Base-by-base conservation (phyloP, 1,140 invertebrate species). In the Whitmania pigra region DNA sequence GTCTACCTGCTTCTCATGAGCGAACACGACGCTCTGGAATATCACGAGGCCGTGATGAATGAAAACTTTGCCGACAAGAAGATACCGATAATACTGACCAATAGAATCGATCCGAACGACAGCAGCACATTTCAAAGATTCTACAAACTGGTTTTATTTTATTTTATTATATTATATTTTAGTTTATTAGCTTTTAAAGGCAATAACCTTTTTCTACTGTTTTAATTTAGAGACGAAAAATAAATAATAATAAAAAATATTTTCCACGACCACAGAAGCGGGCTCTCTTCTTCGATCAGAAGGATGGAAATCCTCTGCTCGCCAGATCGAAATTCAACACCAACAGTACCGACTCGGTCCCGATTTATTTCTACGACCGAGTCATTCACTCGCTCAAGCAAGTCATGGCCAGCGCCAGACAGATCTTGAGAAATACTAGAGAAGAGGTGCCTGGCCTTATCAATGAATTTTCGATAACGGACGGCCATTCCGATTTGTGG, bases 1-100 rank as follows among this genome's bases (percentile, higher is more conserved):
- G 22, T 63, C 57, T 63, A 63, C 57, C 57, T 63, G 22, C 57
- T 63, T 13, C 22, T 63, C 11, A 63, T 63, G 57, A 63, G 20
- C 22, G 22, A 25, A 25, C 11, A 63, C 9, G 29, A 31, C 11
- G 57, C 57, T 7, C 11, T 63, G 57, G 22, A 63, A 63, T 63
- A 63, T 15, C 57, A 25, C 11, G 57, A 63, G 13, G 18, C 9
- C 57, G 22, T 25, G 5, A 31, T 22, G 3, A 31, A 63, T 31
- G 29, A 63, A 63, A 63, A 63, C 57, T 63, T 63, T 31, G 22
- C 29, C 57, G 11, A 17, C 29, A 63, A 63, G 20, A 63, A 63
- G 57, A 31, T 63, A 25, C 57, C 57, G 1, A 63, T 63, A 11
- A 63, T 63, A 15, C 18, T 63, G 22, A 63, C 57, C 22, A 25